Conservation (phyloP, 2,113 vertebrate species). For the Oreamnos americanus region DNA sequence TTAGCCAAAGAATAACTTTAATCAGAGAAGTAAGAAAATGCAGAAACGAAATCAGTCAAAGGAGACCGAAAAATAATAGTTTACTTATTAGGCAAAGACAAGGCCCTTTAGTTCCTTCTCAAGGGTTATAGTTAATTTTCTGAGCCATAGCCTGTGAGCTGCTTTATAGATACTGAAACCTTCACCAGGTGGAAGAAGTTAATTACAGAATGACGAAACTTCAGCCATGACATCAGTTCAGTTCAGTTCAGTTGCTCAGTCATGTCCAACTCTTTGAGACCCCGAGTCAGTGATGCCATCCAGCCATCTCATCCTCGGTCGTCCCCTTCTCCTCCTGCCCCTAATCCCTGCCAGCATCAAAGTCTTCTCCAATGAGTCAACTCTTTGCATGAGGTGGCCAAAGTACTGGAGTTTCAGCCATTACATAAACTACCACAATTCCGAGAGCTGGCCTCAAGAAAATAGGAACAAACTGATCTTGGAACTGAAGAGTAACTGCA, state of each 20-base stretch:
- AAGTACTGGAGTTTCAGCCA: neutral
- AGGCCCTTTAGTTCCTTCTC: neutral
- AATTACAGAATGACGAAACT: neutral
- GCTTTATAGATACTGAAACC: neutral
- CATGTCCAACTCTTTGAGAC: too few relatives aligned
- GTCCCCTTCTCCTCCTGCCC: too few relatives aligned
- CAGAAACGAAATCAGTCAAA: neutral
- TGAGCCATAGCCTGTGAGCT: neutral
- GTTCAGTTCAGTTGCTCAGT: too few relatives aligned
- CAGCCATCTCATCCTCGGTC: too few relatives aligned
- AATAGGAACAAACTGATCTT: neutral
- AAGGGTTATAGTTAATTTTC: neutral
- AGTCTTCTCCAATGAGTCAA: too few relatives aligned
- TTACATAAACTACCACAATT: neutral
- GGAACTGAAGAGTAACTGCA: neutral
- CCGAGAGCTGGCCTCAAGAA: neutral
- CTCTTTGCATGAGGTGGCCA: too few relatives aligned
- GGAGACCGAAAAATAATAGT: neutral
- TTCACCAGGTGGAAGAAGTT: neutral
- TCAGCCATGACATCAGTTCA: neutral
- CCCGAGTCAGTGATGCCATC: too few relatives aligned
- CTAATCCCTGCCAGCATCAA: too few relatives aligned
- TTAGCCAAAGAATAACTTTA: neutral
- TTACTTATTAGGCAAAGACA: neutral
- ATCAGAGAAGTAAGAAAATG: neutral